Evolutionary conservation across 2,113 vertebrate species (phyloP), one percentile per base, ranked within the genome.

Genomic region (Aythya baeri): DNA sequence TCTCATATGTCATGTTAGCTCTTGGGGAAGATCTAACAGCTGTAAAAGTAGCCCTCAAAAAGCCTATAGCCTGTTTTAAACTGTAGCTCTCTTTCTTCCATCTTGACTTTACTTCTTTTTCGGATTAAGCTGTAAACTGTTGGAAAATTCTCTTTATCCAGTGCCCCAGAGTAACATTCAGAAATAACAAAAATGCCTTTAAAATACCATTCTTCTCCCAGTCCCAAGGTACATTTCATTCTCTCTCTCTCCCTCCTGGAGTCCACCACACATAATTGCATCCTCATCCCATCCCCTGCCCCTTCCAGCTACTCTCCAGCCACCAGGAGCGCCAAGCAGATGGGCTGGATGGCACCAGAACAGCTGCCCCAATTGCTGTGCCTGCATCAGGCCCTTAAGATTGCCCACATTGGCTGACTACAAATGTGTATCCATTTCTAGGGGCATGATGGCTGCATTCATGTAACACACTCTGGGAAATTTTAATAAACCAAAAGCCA

Each of bases 341-440:
- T 41, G 38, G 34, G 6, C 12, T 65, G 54, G n/a, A 26, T 68
- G 2, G 2, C 34, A 16, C 20, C 23, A 55, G 25, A 21, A 25
- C 50, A 82, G 44, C 46, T 16, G 4, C 12, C 25, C 15, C 0
- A 1, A 21, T 23, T 14, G 9, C 34, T 16, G 55, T 49, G 34
- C 20, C 3, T 1, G 32, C 18, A 70, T 46, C 0, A 2, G 27
- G 7, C 44, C 38, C 17, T 44, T 23, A 13, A 58, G 41, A 26
- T 52, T 7, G 11, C 20, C 41, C 7, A 9, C 32, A 2, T 43
- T 20, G 11, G 0, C 32, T 27, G 7, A 21, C 14, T 22, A 1
- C 4, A 21, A 50, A n/a, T 54, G 8, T 23, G 6, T 7, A 50
- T 13, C 12, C 1, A 2, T 52, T 73, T 34, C 49, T 8, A 38